Conservation (phyloP, 2,113 vertebrate species). For the Lophotis ruficrista region DNA sequence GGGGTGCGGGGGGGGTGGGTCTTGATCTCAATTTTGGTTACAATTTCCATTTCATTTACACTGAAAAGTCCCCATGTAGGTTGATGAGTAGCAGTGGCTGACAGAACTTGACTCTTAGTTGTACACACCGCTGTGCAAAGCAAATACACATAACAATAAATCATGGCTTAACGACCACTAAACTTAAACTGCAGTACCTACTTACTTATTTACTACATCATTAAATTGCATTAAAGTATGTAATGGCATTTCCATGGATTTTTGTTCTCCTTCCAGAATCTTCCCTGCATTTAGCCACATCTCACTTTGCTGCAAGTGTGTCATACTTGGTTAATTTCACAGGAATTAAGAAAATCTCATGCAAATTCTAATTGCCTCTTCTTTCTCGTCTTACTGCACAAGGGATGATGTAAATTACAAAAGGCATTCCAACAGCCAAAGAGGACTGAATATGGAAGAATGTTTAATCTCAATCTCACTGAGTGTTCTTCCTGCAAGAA, state of each 20-base stretch:
- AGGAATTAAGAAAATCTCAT: not conserved
- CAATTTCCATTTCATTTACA: not conserved
- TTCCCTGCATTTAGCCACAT: not conserved
- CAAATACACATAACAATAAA: not conserved
- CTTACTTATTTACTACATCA: not conserved
- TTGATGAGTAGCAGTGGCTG: not conserved
- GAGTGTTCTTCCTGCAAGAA: not conserved
- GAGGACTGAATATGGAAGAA: not conserved
- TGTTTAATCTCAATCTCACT: not conserved
- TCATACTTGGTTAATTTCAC: not conserved
- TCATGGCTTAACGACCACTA: not conserved
- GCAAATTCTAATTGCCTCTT: not conserved
- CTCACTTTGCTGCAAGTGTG: not conserved
- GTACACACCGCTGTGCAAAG: not conserved
- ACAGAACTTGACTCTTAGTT: not conserved
- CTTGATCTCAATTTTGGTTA: not conserved
- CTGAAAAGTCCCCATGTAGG: not conserved
- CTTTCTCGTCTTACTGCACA: not conserved
- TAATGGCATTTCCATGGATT: not conserved
- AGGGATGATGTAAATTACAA: not conserved
- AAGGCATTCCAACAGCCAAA: not conserved
- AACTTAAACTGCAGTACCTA: not conserved
- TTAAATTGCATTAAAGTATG: not conserved
- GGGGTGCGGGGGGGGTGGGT: not conserved
- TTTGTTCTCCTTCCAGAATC: not conserved